A percentile compares a stretch with the other conserved stretches of the same genome.
phyloP scores from a whole-genome alignment of 2,888 invertebrate genomes.

The Pandemis corylana region DNA sequence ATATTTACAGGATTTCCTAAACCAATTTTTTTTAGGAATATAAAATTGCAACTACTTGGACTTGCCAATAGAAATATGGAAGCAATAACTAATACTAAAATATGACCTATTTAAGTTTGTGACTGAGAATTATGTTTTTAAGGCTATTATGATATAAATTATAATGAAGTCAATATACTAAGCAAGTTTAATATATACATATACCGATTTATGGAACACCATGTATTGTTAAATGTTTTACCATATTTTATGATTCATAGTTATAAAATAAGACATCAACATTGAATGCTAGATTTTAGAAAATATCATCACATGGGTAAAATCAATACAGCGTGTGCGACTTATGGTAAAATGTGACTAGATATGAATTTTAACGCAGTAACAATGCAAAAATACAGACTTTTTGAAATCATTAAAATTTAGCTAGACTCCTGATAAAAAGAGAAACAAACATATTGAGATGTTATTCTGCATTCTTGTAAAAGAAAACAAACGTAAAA shows the following conservation, averaged over 20 bases:
- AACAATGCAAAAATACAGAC: too few species aligned
- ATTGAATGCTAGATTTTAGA: slow-evolving; percentile 2
- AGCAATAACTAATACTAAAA: slow-evolving; percentile 29
- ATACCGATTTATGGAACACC: slow-evolving; percentile 25
- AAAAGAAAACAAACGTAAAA: too few species aligned
- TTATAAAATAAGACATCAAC: slow-evolving; percentile 17
- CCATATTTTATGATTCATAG: slow-evolving; percentile 38
- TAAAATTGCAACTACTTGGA: not conserved
- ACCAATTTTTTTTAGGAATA: too few species aligned
- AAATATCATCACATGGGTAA: slow-evolving; percentile 18
- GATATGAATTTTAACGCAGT: not conserved
- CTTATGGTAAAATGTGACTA: not conserved
- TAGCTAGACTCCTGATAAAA: too few species aligned
- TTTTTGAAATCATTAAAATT: too few species aligned
- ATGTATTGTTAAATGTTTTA: slow-evolving; percentile 39
- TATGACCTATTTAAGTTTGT: slow-evolving; percentile 36
- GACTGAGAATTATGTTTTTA: slow-evolving; percentile 38
- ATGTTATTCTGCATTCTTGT: too few species aligned
- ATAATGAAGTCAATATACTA: slow-evolving; percentile 31
- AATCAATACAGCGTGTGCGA: not conserved
- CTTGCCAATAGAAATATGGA: slow-evolving; percentile 6
- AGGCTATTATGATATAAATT: slow-evolving; percentile 14
- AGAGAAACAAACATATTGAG: too few species aligned
- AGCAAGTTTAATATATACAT: slow-evolving; percentile 28
- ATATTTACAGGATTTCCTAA: too few species aligned